Evolutionary conservation across 1,140 invertebrate species (phyloP).

Genomic region (Physella acuta): DNA sequence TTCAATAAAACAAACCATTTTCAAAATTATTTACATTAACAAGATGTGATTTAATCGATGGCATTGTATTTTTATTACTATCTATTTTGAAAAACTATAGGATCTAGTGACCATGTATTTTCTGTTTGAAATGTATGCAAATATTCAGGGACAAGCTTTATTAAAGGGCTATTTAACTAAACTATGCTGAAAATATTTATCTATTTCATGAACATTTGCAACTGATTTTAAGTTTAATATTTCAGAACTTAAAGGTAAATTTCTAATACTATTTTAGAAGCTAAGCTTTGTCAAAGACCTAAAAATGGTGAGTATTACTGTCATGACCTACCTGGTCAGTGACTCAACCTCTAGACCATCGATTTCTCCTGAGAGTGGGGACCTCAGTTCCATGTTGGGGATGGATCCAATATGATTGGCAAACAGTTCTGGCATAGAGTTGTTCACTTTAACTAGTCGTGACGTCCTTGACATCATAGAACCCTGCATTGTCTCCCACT

Average conservation of each 20-base stretch:
- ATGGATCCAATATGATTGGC: conserved; percentile 52
- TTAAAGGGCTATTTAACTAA: no score
- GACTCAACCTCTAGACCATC: conserved; percentile 43
- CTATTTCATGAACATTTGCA: no score
- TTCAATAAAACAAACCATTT: not conserved
- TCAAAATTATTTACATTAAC: not conserved
- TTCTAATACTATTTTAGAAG: not conserved
- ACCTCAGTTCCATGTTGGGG: conserved; percentile 37
- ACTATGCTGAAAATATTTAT: no score
- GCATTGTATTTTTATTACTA: not conserved
- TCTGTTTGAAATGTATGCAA: no score
- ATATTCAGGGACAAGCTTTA: no score
- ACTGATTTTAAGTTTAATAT: not conserved
- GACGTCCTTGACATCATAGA: conserved; percentile 45
- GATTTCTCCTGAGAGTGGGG: conserved; percentile 30
- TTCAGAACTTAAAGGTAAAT: not conserved
- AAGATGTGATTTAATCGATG: not conserved
- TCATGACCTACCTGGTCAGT: conserved; percentile 40
- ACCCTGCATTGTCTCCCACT: conserved; percentile 59
- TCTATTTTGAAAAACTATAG: no score
- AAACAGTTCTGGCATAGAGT: conserved; percentile 50
- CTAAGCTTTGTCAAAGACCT: conserved; percentile 1
- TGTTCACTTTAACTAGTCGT: conserved; percentile 36
- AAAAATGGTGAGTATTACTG: not conserved
- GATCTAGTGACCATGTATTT: no score